A percentile compares a stretch with the other conserved stretches of the same genome.
Conservation (phyloP, 2,797 vertebrate species). For the Manis pentadactyla region DNA sequence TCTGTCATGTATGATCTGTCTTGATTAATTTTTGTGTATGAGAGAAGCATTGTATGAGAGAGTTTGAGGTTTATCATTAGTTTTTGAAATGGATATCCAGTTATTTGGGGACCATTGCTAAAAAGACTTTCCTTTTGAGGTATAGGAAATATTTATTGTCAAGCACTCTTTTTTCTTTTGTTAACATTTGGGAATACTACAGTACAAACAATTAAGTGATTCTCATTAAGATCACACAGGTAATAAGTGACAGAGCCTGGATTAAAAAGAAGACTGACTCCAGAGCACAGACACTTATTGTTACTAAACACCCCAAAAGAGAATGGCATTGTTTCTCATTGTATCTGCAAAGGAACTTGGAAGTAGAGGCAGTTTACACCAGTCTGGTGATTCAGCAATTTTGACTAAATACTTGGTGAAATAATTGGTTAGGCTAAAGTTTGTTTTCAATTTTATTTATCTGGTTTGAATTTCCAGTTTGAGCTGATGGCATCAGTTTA, state of each 20-base stretch:
- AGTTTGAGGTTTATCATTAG: not conserved
- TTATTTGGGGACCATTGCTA: not conserved
- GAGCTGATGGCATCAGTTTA: not conserved
- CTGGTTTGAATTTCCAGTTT: not conserved
- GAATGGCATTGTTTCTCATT: rapidly evolving
- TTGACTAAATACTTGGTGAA: not conserved
- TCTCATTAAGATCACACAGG: not conserved
- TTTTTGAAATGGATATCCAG: not conserved
- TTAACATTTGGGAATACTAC: not conserved
- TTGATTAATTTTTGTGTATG: not conserved
- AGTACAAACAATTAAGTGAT: no score
- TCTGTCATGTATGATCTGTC: not conserved
- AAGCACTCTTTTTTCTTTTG: not conserved
- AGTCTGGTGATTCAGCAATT: not conserved
- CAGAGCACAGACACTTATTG: rapidly evolving
- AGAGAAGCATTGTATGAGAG: not conserved
- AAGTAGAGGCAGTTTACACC: not conserved
- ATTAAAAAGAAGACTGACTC: not conserved
- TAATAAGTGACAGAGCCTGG: no score
- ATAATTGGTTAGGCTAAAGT: not conserved
- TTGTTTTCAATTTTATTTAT: no score
- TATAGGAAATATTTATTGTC: not conserved
- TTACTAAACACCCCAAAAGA: rapidly evolving
- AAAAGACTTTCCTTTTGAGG: not conserved
- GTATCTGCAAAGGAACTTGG: no score